Base-by-base conservation (phyloP, 2,797 vertebrate genomes). In the Paedocypris micromegethes region DNA sequence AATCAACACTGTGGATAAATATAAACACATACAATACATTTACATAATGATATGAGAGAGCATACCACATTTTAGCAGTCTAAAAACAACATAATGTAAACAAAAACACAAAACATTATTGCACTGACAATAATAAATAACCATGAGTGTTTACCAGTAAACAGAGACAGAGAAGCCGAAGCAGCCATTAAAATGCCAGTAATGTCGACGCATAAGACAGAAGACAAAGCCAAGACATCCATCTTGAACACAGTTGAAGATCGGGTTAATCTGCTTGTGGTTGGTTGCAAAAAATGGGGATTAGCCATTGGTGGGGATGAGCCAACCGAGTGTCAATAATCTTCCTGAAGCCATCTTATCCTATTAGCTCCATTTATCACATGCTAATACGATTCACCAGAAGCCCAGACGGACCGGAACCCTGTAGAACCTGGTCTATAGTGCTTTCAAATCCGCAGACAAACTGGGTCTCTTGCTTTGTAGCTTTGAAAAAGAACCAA, bases 361-460 rank as follows among this genome's bases (percentile, higher is more conserved):
- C 76, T 55, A 70, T 80, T 78, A 77, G 57, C 59, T 66, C 46
- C 43, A 77, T 72, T 80, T 61, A 74, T 80, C 80, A 80, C 73
- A 75, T 70, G 69, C 66, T 68, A 52, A 68, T 66, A 66, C 48
- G 3, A 70, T 45, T 58, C 39, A 6, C 3, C 1, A n/a, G 53
- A 44, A 52, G 61, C 72, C 57, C 57, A 70, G 74, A 53, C 64
- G 64, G 9, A 66, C 9, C 7, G 55, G 9, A 62, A 44, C 45
- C 4, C 45, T 49, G 45, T 4, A 47, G 39, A 39, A 47, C 51
- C 23, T 3, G 51, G 8, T 6, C 3, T 7, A 49, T 44, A 68
- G 52, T 51, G 51, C 43, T 61, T 7, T 9, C 45, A 39, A 56
- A 54, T 9, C n/a, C 44, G 45, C 51, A 48, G 7, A 52, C 52